Conservation (phyloP, 2,888 invertebrate species). For the Camptogramma bilineatum region DNA sequence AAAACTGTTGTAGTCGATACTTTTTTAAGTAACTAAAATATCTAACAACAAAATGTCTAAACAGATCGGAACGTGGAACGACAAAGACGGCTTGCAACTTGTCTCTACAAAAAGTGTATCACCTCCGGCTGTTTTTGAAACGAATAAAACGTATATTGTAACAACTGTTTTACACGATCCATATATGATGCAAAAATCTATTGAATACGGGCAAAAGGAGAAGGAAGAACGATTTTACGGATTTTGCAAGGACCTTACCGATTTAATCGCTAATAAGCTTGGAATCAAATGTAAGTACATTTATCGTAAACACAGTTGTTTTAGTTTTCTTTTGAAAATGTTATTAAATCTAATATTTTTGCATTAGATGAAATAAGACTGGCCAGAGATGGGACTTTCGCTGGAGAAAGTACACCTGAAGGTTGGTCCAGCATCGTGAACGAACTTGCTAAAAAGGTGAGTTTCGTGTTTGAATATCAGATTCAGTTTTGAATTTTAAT, state of each 20-base stretch:
- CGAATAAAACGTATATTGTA: slow-evolving; percentile 94
- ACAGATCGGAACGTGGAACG: slow-evolving; percentile 95
- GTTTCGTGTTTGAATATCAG: slow-evolving; percentile 46
- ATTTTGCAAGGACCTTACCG: slow-evolving; percentile 96
- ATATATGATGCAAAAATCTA: slow-evolving; percentile 91
- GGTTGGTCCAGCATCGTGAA: slow-evolving; percentile 96
- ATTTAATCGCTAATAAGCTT: slow-evolving; percentile 91
- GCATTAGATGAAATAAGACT: slow-evolving; percentile 92
- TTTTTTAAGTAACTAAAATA: too few relatives aligned
- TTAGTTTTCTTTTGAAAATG: not conserved
- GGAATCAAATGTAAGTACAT: slow-evolving; percentile 92
- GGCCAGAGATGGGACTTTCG: slow-evolving; percentile 94
- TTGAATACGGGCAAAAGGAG: slow-evolving; percentile 88
- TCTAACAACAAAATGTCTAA: slow-evolving; percentile 4
- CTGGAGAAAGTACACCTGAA: slow-evolving; percentile 90
- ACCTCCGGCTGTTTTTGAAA: slow-evolving; percentile 90
- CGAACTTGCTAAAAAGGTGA: slow-evolving; percentile 93
- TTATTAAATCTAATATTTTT: not conserved
- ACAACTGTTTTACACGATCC: slow-evolving; percentile 95
- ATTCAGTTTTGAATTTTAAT: not conserved
- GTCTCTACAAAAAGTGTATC: slow-evolving; percentile 91
- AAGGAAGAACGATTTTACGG: slow-evolving; percentile 95
- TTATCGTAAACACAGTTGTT: not conserved
- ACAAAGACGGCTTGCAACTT: slow-evolving; percentile 90
- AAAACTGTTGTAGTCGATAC: too few relatives aligned